These are phyloP conservation scores for Aptenodytes patagonicus DNA, from an alignment of 2,113 vertebrate genomes.

Conservation along the genomic window DNA sequence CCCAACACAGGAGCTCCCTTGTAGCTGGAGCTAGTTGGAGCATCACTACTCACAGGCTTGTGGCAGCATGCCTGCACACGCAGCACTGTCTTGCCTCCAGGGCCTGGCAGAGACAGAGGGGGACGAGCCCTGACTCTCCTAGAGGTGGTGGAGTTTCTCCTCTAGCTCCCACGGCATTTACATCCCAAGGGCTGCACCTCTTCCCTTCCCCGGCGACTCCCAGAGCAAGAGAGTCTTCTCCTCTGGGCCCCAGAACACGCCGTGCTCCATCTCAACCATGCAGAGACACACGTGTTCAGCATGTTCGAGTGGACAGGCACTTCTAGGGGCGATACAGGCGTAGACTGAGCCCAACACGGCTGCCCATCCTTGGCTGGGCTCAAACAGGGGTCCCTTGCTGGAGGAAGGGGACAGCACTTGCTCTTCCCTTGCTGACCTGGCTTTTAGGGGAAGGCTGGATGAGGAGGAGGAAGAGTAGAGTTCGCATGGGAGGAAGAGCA, in stretches of 20 bases:
- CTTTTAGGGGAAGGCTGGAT: background rate
- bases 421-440: background rate
- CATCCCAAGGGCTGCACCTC: background rate
- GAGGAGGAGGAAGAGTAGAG: background rate
- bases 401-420: background rate
- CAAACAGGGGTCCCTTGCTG: background rate
- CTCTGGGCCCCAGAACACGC: background rate
- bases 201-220: background rate
- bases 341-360: background rate
- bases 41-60: background rate
- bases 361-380: background rate
- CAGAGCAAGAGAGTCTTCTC: background rate
- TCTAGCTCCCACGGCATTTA: background rate
- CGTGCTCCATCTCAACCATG: background rate
- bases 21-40: conserved; percentile 2
- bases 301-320: background rate
- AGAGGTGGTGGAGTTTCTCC: background rate
- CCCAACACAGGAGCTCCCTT: background rate
- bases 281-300: background rate
- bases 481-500: background rate
- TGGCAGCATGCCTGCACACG: background rate
- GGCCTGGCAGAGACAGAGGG: background rate
- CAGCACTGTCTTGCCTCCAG: background rate
- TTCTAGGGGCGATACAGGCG: background rate
- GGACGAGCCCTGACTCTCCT: background rate